Conservation (phyloP, 2,888 invertebrate genomes). For the Sinotaia quadrata region DNA sequence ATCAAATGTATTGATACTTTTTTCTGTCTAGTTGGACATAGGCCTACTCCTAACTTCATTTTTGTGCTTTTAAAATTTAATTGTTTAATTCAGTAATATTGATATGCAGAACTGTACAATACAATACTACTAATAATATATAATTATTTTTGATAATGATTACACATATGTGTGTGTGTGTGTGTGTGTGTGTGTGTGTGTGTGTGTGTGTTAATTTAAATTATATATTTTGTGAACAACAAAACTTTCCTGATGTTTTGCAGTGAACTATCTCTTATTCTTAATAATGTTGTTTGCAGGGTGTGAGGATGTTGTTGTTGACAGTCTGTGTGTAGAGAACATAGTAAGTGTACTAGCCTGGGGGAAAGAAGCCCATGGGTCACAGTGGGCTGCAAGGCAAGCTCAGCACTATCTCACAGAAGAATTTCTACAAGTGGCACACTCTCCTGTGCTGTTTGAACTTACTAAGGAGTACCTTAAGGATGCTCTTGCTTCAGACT, state of each 20-base stretch:
- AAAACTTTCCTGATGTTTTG: not conserved
- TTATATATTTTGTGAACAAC: conserved; percentile 1
- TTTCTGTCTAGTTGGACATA: too few relatives aligned
- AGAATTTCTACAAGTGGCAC: conserved; percentile 81
- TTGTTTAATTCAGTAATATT: too few relatives aligned
- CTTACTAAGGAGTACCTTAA: conserved; percentile 83
- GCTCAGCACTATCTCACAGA: conserved; percentile 92
- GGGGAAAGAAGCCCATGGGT: conserved; percentile 92
- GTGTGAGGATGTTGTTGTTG: conserved; percentile 94
- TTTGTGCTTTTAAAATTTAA: too few relatives aligned
- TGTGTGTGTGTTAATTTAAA: too few relatives aligned
- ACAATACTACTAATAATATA: too few relatives aligned
- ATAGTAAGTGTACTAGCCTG: conserved; percentile 86
- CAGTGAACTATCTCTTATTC: not conserved
- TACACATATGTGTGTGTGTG: not conserved
- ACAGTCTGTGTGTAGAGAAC: conserved; percentile 88
- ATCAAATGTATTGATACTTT: too few relatives aligned
- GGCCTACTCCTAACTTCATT: too few relatives aligned
- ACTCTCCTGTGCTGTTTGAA: conserved; percentile 82
- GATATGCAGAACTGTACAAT: too few relatives aligned
- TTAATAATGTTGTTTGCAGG: conserved; percentile 71
- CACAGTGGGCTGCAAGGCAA: conserved; percentile 91
- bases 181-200: not conserved
- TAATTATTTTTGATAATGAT: too few relatives aligned
- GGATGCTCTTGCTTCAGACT: conserved; percentile 84